Percentiles rank a stretch among this genome's conserved stretches.
These are phyloP conservation scores for Sciurus carolinensis DNA, from an alignment of 2,797 vertebrate species.

Conservation along the genomic window DNA sequence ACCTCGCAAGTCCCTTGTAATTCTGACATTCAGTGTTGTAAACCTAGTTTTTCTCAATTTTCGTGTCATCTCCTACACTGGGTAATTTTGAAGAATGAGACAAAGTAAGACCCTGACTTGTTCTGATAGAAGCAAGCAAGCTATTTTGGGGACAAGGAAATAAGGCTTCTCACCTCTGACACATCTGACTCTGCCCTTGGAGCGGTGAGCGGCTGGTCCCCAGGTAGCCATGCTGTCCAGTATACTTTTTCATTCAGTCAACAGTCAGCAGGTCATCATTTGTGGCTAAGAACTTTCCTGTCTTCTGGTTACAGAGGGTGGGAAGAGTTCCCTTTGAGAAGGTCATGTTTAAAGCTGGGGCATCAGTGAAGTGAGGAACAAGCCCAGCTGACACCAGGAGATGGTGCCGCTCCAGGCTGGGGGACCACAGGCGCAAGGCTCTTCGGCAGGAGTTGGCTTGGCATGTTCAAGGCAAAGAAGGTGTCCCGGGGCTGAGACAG, in stretches of 20 bases:
- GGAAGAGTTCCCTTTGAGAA: background rate
- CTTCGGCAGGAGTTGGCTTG: background rate
- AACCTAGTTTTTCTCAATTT: background rate
- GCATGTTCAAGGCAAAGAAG: background rate
- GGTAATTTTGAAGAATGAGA: background rate
- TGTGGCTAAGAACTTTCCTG: background rate
- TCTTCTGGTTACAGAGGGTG: background rate
- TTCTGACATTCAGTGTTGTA: background rate
- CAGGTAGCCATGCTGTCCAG: background rate
- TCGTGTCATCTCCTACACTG: background rate
- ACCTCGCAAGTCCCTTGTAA: background rate
- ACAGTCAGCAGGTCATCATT: background rate
- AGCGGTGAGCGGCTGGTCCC: background rate
- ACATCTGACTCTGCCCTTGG: background rate
- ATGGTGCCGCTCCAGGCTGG: background rate
- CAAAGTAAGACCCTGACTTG: background rate
- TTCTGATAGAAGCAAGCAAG: background rate
- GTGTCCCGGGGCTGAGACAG: background rate
- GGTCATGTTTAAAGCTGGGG: background rate
- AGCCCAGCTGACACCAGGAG: background rate
- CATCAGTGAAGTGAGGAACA: background rate
- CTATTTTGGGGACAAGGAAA: background rate
- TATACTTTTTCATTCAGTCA: background rate
- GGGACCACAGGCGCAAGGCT: background rate
- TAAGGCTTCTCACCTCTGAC: background rate